Percentiles rank a stretch among this genome's conserved stretches.
phyloP scores from a whole-genome alignment of 2,888 invertebrate genomes.

The Acleris sparsana region DNA sequence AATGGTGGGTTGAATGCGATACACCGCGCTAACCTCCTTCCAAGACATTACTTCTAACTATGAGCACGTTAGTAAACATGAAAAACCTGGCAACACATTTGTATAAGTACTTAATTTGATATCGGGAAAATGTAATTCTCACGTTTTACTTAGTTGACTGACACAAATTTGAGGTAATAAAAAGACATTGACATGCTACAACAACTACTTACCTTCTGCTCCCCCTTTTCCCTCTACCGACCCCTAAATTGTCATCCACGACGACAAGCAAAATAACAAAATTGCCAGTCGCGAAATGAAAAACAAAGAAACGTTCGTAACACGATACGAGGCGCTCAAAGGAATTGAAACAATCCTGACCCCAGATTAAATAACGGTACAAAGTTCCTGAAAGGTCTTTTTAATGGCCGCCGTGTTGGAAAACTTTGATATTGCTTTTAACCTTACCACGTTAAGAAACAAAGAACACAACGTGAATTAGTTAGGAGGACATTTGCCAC shows the following conservation, averaged over 20 bases:
- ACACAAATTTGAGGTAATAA: too few species aligned
- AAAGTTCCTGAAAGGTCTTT: conserved; percentile 10
- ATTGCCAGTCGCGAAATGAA: conserved; percentile 10
- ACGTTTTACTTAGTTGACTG: too few species aligned
- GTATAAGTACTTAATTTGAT: too few species aligned
- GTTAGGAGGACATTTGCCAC: conserved; percentile 6
- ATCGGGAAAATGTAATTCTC: too few species aligned
- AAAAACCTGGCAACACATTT: too few species aligned
- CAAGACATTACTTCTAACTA: too few species aligned
- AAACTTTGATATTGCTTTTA: conserved; percentile 23
- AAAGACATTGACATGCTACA: too few species aligned
- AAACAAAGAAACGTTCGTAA: conserved; percentile 1
- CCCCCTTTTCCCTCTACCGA: not conserved
- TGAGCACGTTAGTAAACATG: too few species aligned
- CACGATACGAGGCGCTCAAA: conserved; percentile 1
- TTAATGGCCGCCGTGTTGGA: conserved; percentile 19
- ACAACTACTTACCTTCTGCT: too few species aligned
- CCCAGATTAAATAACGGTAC: conserved; percentile 23
- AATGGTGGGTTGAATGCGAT: too few species aligned
- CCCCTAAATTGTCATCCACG: conserved; percentile 6
- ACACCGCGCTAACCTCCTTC: too few species aligned
- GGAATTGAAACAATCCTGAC: conserved; percentile 17
- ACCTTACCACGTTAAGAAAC: conserved; percentile 8
- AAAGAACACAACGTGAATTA: conserved; percentile 14
- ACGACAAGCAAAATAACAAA: conserved; percentile 16